Evolutionary conservation across 2,113 vertebrate species (phyloP).

Genomic region (Neotragus pygmaeus): DNA sequence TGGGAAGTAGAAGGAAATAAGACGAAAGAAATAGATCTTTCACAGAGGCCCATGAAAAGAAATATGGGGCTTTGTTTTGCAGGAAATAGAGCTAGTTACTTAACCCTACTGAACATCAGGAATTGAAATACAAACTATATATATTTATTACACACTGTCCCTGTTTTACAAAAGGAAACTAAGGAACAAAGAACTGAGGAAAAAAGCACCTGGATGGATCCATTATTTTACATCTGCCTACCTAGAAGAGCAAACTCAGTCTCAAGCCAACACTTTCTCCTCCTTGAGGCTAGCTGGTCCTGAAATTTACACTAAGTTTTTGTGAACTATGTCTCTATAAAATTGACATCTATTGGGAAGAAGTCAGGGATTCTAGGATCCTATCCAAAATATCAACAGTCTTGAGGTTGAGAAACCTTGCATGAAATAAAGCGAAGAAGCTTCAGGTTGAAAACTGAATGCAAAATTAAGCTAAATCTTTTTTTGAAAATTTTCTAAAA

Average conservation of each 20-base stretch:
- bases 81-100: background rate
- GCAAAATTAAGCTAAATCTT: background rate
- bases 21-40: background rate
- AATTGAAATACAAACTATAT: background rate
- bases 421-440: background rate
- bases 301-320: background rate
- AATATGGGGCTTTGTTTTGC: background rate
- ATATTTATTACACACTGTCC: background rate
- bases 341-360: background rate
- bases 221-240: background rate
- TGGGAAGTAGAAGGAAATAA: background rate
- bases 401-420: background rate
- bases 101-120: background rate
- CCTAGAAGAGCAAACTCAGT: background rate
- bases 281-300: background rate
- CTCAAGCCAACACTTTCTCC: background rate
- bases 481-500: background rate
- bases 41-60: background rate
- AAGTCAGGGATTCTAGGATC: background rate
- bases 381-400: background rate
- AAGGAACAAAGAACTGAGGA: background rate
- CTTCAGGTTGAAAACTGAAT: background rate
- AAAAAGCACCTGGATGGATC: background rate
- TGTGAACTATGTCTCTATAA: background rate
- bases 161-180: background rate